phyloP scores from a whole-genome alignment of 1,140 invertebrate genomes.

The Papilio aristodemus region DNA sequence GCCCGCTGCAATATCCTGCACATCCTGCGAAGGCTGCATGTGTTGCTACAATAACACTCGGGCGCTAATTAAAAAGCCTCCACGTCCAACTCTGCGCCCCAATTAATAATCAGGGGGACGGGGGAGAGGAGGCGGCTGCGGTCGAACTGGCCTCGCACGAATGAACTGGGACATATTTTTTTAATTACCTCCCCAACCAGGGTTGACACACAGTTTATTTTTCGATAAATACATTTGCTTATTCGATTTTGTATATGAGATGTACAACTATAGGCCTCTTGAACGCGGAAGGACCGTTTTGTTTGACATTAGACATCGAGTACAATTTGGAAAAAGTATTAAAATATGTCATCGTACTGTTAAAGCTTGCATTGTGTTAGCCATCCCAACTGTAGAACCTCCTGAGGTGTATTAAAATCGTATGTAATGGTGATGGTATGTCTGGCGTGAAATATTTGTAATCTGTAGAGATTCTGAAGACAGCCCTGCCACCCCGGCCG shows the following conservation, averaged over 20 bases:
- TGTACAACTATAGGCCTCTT: too few relatives aligned
- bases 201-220: slow-evolving; percentile 16
- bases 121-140: slow-evolving; percentile 49
- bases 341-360: too few relatives aligned
- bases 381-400: too few relatives aligned
- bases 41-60: neutral
- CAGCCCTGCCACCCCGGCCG: slow-evolving; percentile 29
- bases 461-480: neutral
- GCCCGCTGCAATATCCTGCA: slow-evolving; percentile 1
- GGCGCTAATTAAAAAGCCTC: slow-evolving; percentile 14
- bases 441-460: neutral
- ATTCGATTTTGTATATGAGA: too few relatives aligned
- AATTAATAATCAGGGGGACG: slow-evolving; percentile 62
- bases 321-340: too few relatives aligned
- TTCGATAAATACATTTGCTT: neutral
- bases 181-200: slow-evolving; percentile 58
- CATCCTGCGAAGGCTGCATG: neutral
- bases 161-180: slow-evolving; percentile 77
- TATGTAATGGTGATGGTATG: too few relatives aligned
- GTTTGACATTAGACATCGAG: too few relatives aligned
- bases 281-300: too few relatives aligned
- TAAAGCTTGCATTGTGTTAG: too few relatives aligned
- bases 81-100: slow-evolving; percentile 18
- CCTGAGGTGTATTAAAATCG: too few relatives aligned
- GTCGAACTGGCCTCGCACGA: slow-evolving; percentile 53